Evolutionary conservation across 2,888 invertebrate species (phyloP).

Genomic region (Trichopria drosophilae): DNA sequence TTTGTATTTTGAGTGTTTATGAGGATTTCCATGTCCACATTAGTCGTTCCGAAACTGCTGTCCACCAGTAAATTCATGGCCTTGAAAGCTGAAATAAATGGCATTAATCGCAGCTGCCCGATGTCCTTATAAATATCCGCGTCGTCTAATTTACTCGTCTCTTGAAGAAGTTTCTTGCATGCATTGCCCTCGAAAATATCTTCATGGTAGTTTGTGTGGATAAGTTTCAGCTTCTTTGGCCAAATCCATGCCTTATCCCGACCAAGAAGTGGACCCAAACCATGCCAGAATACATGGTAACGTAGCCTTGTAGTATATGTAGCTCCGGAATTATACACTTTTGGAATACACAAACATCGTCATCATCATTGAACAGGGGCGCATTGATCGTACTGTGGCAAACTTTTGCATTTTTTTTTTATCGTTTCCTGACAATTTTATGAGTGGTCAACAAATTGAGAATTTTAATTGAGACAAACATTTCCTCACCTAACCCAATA

Average conservation of each 20-base stretch:
- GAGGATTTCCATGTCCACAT: too few species aligned
- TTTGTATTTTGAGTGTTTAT: too few species aligned
- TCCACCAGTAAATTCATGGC: too few species aligned
- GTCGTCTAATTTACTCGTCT: neutral
- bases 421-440: neutral
- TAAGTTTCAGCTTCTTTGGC: neutral
- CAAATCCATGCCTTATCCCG: neutral
- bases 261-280: conserved; percentile 3
- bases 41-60: too few species aligned
- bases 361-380: conserved; percentile 1
- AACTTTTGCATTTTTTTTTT: conserved; percentile 1
- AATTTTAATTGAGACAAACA: conserved; percentile 3
- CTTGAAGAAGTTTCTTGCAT: neutral
- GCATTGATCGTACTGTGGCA: conserved; percentile 6
- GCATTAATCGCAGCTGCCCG: neutral
- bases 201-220: neutral
- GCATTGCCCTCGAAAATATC: neutral
- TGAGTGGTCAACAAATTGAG: neutral
- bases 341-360: neutral
- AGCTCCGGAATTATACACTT: conserved; percentile 5
- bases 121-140: neutral
- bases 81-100: conserved; percentile 5
- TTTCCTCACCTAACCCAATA: neutral
- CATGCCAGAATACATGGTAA: conserved; percentile 2
- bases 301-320: conserved; percentile 7